Conservation (phyloP, 2,113 vertebrate genomes). For the Phalacrocorax brasilianus region DNA sequence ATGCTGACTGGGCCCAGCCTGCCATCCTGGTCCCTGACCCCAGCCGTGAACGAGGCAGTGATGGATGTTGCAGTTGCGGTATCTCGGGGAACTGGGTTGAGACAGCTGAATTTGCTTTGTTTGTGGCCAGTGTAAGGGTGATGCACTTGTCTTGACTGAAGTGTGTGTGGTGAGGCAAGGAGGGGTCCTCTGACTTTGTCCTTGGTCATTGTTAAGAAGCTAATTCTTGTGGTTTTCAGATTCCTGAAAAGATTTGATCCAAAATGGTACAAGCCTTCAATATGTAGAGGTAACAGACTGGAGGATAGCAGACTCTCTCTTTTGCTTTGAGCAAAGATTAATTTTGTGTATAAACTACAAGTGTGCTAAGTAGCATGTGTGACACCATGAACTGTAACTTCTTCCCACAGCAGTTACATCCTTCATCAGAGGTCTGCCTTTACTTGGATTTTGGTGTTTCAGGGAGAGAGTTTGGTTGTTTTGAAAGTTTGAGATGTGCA, state of each 20-base stretch:
- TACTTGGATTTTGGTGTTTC: not conserved
- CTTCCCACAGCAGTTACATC: not conserved
- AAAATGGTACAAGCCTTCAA: not conserved
- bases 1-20: not conserved
- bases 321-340: not conserved
- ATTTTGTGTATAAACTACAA: not conserved
- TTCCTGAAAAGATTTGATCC: not conserved
- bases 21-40: not conserved
- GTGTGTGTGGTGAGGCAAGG: not conserved
- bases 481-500: not conserved
- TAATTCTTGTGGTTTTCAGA: not conserved
- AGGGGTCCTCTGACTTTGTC: not conserved
- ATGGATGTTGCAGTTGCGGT: fast-evolving
- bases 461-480: not conserved
- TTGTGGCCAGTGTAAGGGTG: fast-evolving
- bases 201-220: fast-evolving
- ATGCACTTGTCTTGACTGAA: not conserved
- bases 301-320: not conserved
- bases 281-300: not conserved
- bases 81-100: not conserved
- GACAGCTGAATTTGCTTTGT: not conserved
- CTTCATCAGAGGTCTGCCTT: not conserved
- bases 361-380: not conserved
- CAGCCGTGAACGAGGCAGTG: not conserved
- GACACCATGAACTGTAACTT: not conserved